phyloP scores from a whole-genome alignment of 2,888 invertebrate genomes.

The Subacronicta megacephala region DNA sequence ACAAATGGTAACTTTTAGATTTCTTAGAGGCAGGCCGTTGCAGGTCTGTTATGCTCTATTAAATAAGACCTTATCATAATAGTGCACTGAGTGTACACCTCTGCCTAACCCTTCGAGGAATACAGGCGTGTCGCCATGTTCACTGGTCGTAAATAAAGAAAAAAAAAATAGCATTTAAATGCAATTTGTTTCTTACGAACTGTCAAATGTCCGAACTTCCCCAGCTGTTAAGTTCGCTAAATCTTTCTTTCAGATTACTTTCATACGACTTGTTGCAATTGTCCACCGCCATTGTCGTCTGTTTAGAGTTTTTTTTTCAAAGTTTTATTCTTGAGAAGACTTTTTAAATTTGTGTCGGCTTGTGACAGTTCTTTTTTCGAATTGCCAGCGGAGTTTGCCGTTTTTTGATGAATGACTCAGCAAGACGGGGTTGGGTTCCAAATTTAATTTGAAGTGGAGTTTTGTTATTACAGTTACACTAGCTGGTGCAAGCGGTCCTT shows the following conservation, averaged over 20 bases:
- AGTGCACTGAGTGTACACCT: no score
- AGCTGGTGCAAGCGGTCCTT: no score
- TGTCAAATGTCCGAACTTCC: slow-evolving; percentile 40
- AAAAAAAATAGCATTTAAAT: slow-evolving; percentile 10
- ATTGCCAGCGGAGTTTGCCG: background rate
- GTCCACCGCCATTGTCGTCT: slow-evolving; percentile 34
- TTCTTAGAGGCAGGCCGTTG: no score
- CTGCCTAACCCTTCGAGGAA: no score
- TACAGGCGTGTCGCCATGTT: no score
- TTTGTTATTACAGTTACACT: background rate
- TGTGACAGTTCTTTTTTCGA: slow-evolving; percentile 21
- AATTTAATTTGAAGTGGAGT: background rate
- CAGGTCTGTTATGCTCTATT: no score
- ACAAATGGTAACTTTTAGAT: no score
- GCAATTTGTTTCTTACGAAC: slow-evolving; percentile 23
- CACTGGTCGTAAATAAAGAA: background rate
- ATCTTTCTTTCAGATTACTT: slow-evolving; percentile 49
- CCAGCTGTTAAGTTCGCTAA: slow-evolving; percentile 37
- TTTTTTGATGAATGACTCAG: background rate
- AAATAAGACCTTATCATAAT: no score
- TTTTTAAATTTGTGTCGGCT: slow-evolving; percentile 21
- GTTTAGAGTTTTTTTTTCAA: slow-evolving; percentile 29
- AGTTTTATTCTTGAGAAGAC: slow-evolving; percentile 13
- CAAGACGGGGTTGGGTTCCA: background rate
- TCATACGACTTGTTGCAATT: slow-evolving; percentile 48